Evolutionary conservation across 53 echinoderm and acorn worm species (phyloP).

Genomic region (Pentamera pediparva): DNA sequence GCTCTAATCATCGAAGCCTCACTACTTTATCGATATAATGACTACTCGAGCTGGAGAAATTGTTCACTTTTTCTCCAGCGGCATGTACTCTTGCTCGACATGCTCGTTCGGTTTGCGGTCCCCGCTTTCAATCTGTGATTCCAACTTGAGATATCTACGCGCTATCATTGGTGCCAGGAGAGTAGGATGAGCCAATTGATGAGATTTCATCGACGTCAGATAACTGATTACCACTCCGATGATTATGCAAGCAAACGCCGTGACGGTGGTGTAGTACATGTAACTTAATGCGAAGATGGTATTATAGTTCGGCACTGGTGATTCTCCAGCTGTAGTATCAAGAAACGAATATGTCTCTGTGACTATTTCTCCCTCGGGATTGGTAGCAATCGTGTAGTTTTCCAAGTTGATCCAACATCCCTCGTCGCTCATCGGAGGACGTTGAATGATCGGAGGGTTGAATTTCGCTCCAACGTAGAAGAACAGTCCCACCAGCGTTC

Average conservation of each 20-base stretch:
- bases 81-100: too few species aligned
- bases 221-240: not conserved
- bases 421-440: constrained; percentile 54
- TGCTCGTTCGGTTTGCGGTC: not conserved
- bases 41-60: too few species aligned
- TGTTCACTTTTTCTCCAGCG: not conserved
- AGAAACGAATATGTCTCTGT: not conserved
- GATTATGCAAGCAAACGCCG: not conserved
- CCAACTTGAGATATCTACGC: not conserved
- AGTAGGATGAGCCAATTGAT: not conserved
- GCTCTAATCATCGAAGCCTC: too few species aligned
- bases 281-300: not conserved
- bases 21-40: too few species aligned
- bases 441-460: constrained; percentile 55
- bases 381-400: not conserved
- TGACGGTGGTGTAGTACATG: not conserved
- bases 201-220: not conserved
- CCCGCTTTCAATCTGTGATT: not conserved
- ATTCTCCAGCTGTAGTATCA: not conserved
- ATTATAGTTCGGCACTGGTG: not conserved
- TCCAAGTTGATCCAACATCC: constrained; percentile 33
- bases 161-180: constrained; percentile 6
- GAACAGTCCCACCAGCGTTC: constrained; percentile 55
- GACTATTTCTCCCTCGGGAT: not conserved
- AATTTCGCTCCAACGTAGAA: constrained; percentile 72